Evolutionary conservation across 2,888 invertebrate species (phyloP).

Genomic region (Physocephala rufipes): DNA sequence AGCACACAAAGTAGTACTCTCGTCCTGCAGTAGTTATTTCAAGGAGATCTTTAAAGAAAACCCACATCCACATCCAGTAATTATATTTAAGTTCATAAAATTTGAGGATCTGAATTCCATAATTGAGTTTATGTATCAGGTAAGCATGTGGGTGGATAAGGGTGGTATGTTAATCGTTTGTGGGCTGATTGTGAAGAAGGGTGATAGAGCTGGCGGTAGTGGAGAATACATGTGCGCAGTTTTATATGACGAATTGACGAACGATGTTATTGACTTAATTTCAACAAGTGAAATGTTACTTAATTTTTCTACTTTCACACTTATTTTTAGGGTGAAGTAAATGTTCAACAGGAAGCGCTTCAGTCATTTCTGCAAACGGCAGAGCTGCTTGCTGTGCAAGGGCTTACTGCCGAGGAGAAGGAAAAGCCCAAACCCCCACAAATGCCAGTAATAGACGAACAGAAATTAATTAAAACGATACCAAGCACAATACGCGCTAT

Average conservation of each 20-base stretch:
- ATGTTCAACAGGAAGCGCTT: slow-evolving; percentile 80
- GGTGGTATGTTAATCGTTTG: background rate
- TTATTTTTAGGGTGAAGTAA: slow-evolving; percentile 74
- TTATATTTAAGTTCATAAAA: slow-evolving; percentile 82
- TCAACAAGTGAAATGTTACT: background rate
- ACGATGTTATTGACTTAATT: too few relatives aligned
- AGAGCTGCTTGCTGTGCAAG: slow-evolving; percentile 79
- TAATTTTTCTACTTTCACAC: background rate
- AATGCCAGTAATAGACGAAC: slow-evolving; percentile 57
- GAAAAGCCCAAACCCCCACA: slow-evolving; percentile 61
- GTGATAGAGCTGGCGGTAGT: too few relatives aligned
- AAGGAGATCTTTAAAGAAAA: slow-evolving; percentile 77
- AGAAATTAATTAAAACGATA: slow-evolving; percentile 64
- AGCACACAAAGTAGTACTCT: slow-evolving; percentile 85
- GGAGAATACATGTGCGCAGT: background rate
- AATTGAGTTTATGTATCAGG: slow-evolving; percentile 81
- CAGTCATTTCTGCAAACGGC: slow-evolving; percentile 82
- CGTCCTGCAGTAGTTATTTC: slow-evolving; percentile 86
- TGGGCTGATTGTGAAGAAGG: too few relatives aligned
- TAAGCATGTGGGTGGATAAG: slow-evolving; percentile 41
- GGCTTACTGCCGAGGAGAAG: slow-evolving; percentile 71
- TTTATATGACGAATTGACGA: too few relatives aligned
- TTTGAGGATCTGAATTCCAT: slow-evolving; percentile 81
- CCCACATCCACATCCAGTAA: slow-evolving; percentile 82
- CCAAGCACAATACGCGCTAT: slow-evolving; percentile 64